Evolutionary conservation across 2,888 invertebrate species (phyloP).

Genomic region (Lepidonotus clava): DNA sequence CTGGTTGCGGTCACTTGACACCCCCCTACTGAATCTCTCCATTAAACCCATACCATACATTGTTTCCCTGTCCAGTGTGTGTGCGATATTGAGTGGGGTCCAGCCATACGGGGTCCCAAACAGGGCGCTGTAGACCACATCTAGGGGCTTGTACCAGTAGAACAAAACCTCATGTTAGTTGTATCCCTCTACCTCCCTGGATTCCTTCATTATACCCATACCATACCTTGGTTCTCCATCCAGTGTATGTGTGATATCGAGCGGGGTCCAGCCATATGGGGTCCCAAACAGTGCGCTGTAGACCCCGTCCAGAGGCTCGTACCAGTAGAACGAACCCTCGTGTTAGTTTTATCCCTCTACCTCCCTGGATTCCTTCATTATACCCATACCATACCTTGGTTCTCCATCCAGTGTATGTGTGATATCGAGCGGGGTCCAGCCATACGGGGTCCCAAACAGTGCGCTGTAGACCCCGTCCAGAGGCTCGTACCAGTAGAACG

Average conservation of each 20-base stretch:
- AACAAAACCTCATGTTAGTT: slow-evolving; percentile 52
- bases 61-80: background rate
- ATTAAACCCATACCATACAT: no score
- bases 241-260: slow-evolving; percentile 56
- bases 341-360: no score
- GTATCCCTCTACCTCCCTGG: slow-evolving; percentile 56
- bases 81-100: slow-evolving; percentile 58
- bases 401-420: slow-evolving; percentile 39
- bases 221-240: slow-evolving; percentile 45
- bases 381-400: slow-evolving; percentile 47
- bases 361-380: no score
- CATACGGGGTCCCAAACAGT: slow-evolving; percentile 57
- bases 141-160: slow-evolving; percentile 60
- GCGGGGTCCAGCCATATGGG: slow-evolving; percentile 58
- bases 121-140: slow-evolving; percentile 55
- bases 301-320: slow-evolving; percentile 60
- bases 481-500: slow-evolving; percentile 61
- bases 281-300: slow-evolving; percentile 60
- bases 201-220: no score
- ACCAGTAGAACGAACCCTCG: slow-evolving; percentile 58
- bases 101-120: slow-evolving; percentile 57
- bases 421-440: slow-evolving; percentile 62
- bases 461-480: slow-evolving; percentile 59
- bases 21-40: no score
- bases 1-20: slow-evolving; percentile 56